phyloP scores from a whole-genome alignment of 2,888 invertebrate genomes.

The Tetanocera ferruginea region DNA sequence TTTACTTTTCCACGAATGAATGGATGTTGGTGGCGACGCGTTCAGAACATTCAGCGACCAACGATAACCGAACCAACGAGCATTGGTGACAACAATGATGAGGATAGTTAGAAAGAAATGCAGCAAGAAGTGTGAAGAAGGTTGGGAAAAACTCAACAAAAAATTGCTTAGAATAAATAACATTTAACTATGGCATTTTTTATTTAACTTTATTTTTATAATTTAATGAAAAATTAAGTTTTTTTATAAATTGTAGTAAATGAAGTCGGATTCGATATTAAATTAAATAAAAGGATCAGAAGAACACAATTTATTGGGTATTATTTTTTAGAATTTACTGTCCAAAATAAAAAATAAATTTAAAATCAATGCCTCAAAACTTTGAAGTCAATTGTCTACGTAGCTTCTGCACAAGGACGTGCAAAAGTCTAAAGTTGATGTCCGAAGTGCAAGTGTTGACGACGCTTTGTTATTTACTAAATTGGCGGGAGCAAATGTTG shows the following conservation, averaged over 20 bases:
- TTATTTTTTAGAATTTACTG: too few species aligned
- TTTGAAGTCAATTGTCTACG: too few species aligned
- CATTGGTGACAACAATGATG: slow-evolving; percentile 43
- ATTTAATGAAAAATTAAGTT: too few species aligned
- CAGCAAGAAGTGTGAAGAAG: neutral
- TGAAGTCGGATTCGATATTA: too few species aligned
- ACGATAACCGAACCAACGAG: slow-evolving; percentile 30
- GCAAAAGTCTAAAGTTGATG: neutral
- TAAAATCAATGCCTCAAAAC: too few species aligned
- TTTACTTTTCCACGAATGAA: slow-evolving; percentile 62
- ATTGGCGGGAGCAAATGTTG: slow-evolving; percentile 61
- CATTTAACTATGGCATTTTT: too few species aligned
- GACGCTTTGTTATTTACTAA: slow-evolving; percentile 59
- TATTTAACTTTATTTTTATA: too few species aligned
- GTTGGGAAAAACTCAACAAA: too few species aligned
- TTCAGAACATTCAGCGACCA: slow-evolving; percentile 10
- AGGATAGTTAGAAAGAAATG: slow-evolving; percentile 39
- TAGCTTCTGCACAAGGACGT: too few species aligned
- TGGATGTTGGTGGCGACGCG: slow-evolving; percentile 36
- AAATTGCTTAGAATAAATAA: too few species aligned
- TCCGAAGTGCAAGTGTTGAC: slow-evolving; percentile 56
- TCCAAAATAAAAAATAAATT: too few species aligned
- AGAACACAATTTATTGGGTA: slow-evolving; percentile 39
- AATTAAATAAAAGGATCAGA: neutral
- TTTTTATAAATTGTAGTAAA: too few species aligned